phyloP scores from a whole-genome alignment of 2,888 invertebrate genomes.

The Pediacus dermestoides region DNA sequence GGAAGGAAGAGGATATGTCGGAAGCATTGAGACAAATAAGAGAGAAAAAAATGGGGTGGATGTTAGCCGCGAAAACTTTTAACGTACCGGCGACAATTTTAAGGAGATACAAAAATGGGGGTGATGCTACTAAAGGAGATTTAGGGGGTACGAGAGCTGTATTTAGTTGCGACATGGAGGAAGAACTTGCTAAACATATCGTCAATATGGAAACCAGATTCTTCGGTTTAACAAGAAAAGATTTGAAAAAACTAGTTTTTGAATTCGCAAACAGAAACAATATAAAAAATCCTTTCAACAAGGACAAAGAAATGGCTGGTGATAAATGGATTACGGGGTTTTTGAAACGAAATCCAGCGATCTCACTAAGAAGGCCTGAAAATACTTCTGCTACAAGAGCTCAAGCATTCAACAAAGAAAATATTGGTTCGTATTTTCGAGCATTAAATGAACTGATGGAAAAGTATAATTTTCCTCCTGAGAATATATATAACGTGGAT shows the following conservation, averaged over 20 bases:
- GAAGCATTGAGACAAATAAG: background rate
- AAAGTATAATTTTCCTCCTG: slow-evolving; percentile 15
- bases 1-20: slow-evolving; percentile 4
- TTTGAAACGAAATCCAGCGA: slow-evolving; percentile 3
- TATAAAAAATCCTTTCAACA: too few species aligned
- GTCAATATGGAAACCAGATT: too few species aligned
- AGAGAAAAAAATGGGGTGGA: slow-evolving; percentile 10
- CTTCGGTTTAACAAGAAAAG: too few species aligned
- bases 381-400: slow-evolving; percentile 14
- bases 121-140: background rate
- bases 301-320: slow-evolving; percentile 1
- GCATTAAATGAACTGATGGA: slow-evolving; percentile 13
- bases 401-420: slow-evolving; percentile 15
- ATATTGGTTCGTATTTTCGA: slow-evolving; percentile 15
- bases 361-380: background rate
- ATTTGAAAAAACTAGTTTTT: too few species aligned
- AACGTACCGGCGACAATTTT: slow-evolving; percentile 9
- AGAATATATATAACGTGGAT: slow-evolving; percentile 32
- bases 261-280: too few species aligned
- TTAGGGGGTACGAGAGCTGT: too few species aligned
- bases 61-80: slow-evolving; percentile 9
- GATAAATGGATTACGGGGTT: background rate
- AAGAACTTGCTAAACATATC: too few species aligned
- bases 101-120: background rate
- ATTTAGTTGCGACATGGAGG: too few species aligned